These are phyloP conservation scores for Corythucha ciliata DNA, from an alignment of 2,888 invertebrate species.

Conservation along the genomic window DNA sequence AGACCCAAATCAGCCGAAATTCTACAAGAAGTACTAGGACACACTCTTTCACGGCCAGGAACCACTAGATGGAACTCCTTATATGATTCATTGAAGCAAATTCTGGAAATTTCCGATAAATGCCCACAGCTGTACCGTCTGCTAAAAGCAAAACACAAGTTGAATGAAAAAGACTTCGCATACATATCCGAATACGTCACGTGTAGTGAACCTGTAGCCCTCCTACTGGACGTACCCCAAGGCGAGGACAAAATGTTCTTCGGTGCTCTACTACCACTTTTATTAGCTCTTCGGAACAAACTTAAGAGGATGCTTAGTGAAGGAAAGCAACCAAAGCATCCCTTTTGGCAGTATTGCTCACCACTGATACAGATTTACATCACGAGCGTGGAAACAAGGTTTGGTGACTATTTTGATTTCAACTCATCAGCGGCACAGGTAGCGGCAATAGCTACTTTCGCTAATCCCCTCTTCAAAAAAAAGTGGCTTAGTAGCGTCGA, in stretches of 20 bases:
- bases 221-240: constrained; percentile 2
- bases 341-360: not conserved
- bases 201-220: constrained; percentile 3
- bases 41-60: constrained; percentile 4
- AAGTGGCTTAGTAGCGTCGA: no score
- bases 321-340: not conserved
- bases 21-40: not conserved
- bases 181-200: constrained; percentile 7
- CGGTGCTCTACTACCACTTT: not conserved
- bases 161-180: constrained; percentile 6
- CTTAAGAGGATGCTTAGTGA: not conserved
- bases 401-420: no score
- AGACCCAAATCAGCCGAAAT: constrained; percentile 6
- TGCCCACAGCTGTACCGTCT: not conserved
- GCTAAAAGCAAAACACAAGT: constrained; percentile 11
- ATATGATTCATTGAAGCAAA: constrained; percentile 2
- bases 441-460: no score
- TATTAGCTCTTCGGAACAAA: constrained; percentile 2
- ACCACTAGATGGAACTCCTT: constrained; percentile 10
- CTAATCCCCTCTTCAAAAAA: no score
- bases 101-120: not conserved
- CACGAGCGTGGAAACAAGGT: no score
- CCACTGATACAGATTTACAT: no score
- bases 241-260: constrained; percentile 8
- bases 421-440: no score